These are phyloP conservation scores for Neotoma lepida DNA, from an alignment of 2,113 vertebrate species.

Conservation along the genomic window DNA sequence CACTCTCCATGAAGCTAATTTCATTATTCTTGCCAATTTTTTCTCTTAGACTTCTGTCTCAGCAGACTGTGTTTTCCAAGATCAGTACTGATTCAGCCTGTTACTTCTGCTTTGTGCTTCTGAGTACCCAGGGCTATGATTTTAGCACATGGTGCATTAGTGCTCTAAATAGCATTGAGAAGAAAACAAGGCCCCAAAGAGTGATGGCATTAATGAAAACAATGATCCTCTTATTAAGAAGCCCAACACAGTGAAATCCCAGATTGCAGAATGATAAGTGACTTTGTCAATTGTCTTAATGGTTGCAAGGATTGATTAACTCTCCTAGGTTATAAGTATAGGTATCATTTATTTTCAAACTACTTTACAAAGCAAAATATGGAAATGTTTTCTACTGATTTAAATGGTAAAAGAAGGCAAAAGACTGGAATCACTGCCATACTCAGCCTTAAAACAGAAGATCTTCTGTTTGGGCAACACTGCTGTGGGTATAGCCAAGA, in stretches of 20 bases:
- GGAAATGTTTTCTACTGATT: conserved; percentile 70
- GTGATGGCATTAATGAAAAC: conserved; percentile 65
- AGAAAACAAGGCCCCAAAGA: conserved; percentile 66
- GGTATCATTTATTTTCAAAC: conserved; percentile 65
- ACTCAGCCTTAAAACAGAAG: conserved; percentile 77
- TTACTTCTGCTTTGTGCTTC: conserved; percentile 74
- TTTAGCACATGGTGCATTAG: conserved; percentile 66
- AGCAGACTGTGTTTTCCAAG: conserved; percentile 75
- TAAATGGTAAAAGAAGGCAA: conserved; percentile 76
- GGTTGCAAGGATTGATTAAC: conserved; percentile 8
- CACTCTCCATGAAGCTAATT: conserved; percentile 73
- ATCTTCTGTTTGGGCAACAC: conserved; percentile 79
- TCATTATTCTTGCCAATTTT: conserved; percentile 74
- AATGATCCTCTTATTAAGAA: conserved; percentile 50
- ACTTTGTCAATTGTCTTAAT: conserved; percentile 7
- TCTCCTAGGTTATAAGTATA: conserved; percentile 66
- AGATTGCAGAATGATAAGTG: conserved; percentile 1
- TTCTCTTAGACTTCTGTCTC: conserved; percentile 70
- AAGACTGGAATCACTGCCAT: conserved; percentile 70
- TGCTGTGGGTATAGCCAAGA: conserved; percentile 77
- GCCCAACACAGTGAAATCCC: conserved; percentile 1
- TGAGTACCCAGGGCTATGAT: conserved; percentile 68
- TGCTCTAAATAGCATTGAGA: conserved; percentile 64
- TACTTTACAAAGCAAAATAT: conserved; percentile 66
- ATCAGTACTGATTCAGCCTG: conserved; percentile 66